Conservation (phyloP, 2,113 vertebrate species). For the Dermatemys mawii region DNA sequence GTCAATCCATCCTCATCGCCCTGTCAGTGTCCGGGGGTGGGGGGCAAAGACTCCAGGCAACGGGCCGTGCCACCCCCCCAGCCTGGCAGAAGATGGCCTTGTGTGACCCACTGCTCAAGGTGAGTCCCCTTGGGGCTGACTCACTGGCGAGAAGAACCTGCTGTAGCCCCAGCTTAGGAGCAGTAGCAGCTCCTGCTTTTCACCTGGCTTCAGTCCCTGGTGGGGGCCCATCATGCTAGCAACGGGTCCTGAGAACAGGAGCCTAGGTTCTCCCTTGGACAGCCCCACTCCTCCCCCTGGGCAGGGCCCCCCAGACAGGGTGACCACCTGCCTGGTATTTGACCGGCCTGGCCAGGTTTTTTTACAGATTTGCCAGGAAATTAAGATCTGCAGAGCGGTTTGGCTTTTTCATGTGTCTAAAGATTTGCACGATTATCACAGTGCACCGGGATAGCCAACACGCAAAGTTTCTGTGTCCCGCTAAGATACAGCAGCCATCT, state of each 20-base stretch:
- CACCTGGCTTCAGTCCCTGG: neutral
- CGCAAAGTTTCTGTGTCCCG: too few relatives aligned
- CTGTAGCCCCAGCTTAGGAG: neutral
- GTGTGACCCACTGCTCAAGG: rapidly evolving
- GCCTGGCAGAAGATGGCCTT: rapidly evolving
- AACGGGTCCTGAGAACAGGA: neutral
- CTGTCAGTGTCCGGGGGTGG: neutral
- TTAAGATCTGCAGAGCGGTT: too few relatives aligned
- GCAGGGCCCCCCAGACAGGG: rapidly evolving
- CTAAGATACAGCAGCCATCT: too few relatives aligned
- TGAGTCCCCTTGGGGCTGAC: rapidly evolving
- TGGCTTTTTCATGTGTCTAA: too few relatives aligned
- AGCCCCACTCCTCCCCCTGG: neutral
- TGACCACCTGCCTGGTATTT: too few relatives aligned
- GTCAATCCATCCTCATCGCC: neutral
- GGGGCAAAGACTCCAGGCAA: neutral
- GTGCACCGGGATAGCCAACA: too few relatives aligned
- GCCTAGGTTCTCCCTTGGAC: neutral
- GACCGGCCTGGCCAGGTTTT: too few relatives aligned
- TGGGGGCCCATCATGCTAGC: neutral
- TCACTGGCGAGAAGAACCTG: neutral
- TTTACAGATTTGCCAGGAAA: too few relatives aligned
- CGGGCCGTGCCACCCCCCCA: neutral
- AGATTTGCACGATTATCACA: too few relatives aligned
- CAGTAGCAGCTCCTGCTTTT: neutral